These are phyloP conservation scores for Homalodisca vitripennis DNA, from an alignment of 1,140 invertebrate species.

Conservation along the genomic window DNA sequence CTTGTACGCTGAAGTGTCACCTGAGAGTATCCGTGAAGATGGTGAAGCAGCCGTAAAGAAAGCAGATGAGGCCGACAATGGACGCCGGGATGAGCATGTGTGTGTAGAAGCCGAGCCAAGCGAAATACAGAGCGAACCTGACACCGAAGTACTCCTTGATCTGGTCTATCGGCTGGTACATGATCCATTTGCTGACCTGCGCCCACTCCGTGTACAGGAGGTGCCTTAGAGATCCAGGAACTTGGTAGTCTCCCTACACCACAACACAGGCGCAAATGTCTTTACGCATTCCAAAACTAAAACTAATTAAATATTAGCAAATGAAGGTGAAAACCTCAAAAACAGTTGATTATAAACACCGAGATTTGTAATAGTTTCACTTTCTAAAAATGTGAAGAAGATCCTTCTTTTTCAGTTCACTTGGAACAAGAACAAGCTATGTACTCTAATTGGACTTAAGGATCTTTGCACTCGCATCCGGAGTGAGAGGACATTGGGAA, in stretches of 20 bases:
- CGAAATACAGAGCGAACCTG: conserved; percentile 91
- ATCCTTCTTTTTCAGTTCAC: too few species aligned
- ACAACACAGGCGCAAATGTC: conserved; percentile 32
- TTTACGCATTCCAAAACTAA: too few species aligned
- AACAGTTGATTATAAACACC: too few species aligned
- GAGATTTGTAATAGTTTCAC: too few species aligned
- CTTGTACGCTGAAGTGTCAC: too few species aligned
- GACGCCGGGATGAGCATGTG: conserved; percentile 88
- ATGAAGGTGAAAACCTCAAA: too few species aligned
- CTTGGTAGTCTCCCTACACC: conserved; percentile 66
- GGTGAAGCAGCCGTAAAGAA: conserved; percentile 76
- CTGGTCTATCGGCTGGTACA: conserved; percentile 86
- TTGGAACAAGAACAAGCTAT: too few species aligned
- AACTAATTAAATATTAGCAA: too few species aligned
- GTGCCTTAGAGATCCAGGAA: conserved; percentile 68
- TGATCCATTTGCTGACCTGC: conserved; percentile 72
- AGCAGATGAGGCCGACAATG: conserved; percentile 77
- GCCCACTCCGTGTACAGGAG: conserved; percentile 86
- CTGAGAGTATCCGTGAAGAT: conserved; percentile 51
- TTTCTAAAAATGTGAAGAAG: too few species aligned
- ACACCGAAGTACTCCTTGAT: conserved; percentile 90
- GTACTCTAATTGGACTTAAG: too few species aligned
- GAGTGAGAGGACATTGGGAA: too few species aligned
- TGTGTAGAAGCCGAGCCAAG: conserved; percentile 97
- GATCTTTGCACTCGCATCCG: too few species aligned